phyloP scores from a whole-genome alignment of 2,797 vertebrate species.

The Ambastaia sidthimunki region DNA sequence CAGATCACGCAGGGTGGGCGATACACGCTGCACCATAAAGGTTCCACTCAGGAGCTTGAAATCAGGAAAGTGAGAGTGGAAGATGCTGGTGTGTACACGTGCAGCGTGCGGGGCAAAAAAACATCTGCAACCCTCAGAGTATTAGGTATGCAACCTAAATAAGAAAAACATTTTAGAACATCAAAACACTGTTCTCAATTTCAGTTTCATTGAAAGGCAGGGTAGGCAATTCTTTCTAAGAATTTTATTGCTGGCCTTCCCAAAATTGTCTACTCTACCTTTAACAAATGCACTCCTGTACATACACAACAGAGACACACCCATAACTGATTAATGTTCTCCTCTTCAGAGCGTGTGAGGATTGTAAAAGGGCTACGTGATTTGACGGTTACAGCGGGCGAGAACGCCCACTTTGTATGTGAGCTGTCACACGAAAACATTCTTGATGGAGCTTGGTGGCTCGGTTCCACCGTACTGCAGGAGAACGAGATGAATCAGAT shows the following conservation, averaged over 20 bases:
- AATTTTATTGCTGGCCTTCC: no score
- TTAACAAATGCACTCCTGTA: slow-evolving; percentile 51
- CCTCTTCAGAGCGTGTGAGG: slow-evolving; percentile 74
- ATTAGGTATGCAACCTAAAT: slow-evolving; percentile 73
- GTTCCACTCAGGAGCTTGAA: slow-evolving; percentile 66
- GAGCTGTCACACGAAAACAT: slow-evolving; percentile 84
- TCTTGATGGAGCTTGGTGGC: slow-evolving; percentile 89
- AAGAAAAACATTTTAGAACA: no score
- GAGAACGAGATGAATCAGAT: slow-evolving; percentile 89
- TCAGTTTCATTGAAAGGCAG: no score
- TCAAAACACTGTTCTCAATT: no score
- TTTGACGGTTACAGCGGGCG: slow-evolving; percentile 88
- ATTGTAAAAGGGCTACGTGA: slow-evolving; percentile 82
- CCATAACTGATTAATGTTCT: slow-evolving; percentile 14
- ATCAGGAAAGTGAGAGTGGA: slow-evolving; percentile 74
- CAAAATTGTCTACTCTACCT: not conserved
- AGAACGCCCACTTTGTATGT: slow-evolving; percentile 89
- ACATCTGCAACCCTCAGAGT: slow-evolving; percentile 78
- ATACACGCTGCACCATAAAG: slow-evolving; percentile 78
- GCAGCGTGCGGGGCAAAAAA: slow-evolving; percentile 79
- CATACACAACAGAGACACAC: no score
- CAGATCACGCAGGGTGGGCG: slow-evolving; percentile 77
- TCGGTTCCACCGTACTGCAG: slow-evolving; percentile 88
- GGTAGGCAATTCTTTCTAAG: no score
- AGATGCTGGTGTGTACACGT: slow-evolving; percentile 82